Conservation (phyloP, 1,140 invertebrate genomes). For the Octopus bimaculoides region DNA sequence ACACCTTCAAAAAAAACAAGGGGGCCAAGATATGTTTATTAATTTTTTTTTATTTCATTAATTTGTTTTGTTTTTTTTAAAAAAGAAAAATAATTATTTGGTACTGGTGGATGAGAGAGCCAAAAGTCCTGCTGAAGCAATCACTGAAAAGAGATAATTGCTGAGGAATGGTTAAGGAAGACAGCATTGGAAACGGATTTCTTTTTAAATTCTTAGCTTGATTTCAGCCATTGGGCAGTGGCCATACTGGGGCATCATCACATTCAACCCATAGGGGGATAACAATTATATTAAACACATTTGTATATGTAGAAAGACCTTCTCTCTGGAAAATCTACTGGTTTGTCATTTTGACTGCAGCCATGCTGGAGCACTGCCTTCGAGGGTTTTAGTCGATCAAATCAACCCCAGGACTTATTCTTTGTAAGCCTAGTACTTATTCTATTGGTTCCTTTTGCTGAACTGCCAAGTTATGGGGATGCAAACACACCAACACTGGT, state of each 20-base stretch:
- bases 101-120: slow-evolving; percentile 88
- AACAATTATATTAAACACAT: background rate
- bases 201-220: background rate
- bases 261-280: background rate
- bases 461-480: too few relatives aligned
- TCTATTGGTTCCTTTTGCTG: too few relatives aligned
- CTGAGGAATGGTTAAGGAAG: slow-evolving; percentile 59
- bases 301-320: background rate
- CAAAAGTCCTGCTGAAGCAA: slow-evolving; percentile 77
- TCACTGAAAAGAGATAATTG: slow-evolving; percentile 90
- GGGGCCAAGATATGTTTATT: too few relatives aligned
- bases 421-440: too few relatives aligned
- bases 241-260: background rate
- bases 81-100: slow-evolving; percentile 17
- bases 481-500: too few relatives aligned
- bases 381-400: background rate
- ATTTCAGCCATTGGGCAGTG: background rate
- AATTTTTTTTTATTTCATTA: too few relatives aligned
- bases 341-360: background rate
- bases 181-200: background rate
- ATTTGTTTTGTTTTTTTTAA: too few relatives aligned
- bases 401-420: too few relatives aligned
- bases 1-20: too few relatives aligned
- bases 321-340: background rate
- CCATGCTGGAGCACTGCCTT: background rate